Percentiles rank a stretch among this genome's conserved stretches.
phyloP scores from a whole-genome alignment of 2,113 vertebrate genomes.

The Rhinoptilus africanus region DNA sequence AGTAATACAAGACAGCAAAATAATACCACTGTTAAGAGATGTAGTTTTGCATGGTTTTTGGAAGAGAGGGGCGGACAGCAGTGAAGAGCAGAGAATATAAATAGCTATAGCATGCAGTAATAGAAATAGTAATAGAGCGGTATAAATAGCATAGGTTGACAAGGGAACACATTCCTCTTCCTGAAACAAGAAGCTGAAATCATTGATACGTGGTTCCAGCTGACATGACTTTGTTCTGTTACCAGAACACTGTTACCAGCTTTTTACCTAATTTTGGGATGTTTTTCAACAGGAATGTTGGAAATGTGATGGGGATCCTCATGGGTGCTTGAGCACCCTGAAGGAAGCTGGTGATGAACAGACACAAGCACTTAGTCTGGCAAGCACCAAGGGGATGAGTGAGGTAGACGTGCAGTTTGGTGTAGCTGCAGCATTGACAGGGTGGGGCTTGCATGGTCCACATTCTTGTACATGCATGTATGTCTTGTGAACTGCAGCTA shows the following conservation, averaged over 20 bases:
- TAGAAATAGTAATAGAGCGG: no score
- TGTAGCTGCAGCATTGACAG: background rate
- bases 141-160: background rate
- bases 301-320: background rate
- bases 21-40: background rate
- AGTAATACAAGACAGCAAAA: background rate
- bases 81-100: background rate
- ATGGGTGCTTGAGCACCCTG: background rate
- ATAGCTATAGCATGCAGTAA: background rate
- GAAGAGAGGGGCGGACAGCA: background rate
- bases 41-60: background rate
- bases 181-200: background rate
- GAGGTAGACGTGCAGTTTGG: accelerated
- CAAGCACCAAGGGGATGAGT: background rate
- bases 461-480: accelerated
- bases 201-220: background rate
- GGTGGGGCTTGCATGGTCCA: background rate
- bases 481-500: background rate
- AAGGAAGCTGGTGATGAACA: background rate
- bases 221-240: background rate
- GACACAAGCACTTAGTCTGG: background rate
- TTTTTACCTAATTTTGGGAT: background rate
- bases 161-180: background rate
- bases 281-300: background rate
- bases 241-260: background rate